These are phyloP conservation scores for Caenorhabditis panamensis DNA, from an alignment of 2,888 invertebrate genomes.

Conservation along the genomic window DNA sequence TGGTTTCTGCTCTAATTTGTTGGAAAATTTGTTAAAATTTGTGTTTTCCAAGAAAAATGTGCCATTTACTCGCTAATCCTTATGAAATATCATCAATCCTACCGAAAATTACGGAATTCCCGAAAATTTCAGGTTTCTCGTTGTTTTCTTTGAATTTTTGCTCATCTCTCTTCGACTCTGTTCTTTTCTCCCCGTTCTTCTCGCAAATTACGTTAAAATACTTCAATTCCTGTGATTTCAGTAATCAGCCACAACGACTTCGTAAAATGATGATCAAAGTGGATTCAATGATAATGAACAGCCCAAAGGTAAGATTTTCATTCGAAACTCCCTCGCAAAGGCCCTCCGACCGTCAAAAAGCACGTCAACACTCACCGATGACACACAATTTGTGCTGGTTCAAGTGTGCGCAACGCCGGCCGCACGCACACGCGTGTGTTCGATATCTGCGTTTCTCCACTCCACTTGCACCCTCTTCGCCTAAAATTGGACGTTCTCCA, in stretches of 20 bases:
- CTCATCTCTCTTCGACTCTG: neutral
- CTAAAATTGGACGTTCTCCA: neutral
- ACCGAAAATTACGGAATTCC: too few relatives aligned
- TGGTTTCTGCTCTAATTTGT: neutral
- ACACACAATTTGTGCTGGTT: neutral
- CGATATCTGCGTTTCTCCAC: neutral
- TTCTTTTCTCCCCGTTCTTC: neutral
- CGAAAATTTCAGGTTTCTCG: neutral
- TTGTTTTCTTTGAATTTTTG: neutral
- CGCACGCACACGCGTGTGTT: slow-evolving; percentile 27
- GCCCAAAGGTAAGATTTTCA: slow-evolving; percentile 25
- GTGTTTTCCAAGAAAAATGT: neutral
- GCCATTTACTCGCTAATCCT: neutral
- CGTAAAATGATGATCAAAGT: slow-evolving; percentile 40
- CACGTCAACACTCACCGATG: neutral
- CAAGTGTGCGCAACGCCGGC: slow-evolving; percentile 23
- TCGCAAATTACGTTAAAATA: neutral
- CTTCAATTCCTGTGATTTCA: neutral
- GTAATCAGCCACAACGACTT: neutral
- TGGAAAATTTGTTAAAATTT: neutral
- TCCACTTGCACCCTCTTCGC: neutral
- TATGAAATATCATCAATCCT: neutral
- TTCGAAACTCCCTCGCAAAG: too few relatives aligned
- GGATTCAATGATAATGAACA: slow-evolving; percentile 4
- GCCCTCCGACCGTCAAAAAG: neutral